Conservation (phyloP, 1,140 invertebrate species). For the Brachystomella parvula region DNA sequence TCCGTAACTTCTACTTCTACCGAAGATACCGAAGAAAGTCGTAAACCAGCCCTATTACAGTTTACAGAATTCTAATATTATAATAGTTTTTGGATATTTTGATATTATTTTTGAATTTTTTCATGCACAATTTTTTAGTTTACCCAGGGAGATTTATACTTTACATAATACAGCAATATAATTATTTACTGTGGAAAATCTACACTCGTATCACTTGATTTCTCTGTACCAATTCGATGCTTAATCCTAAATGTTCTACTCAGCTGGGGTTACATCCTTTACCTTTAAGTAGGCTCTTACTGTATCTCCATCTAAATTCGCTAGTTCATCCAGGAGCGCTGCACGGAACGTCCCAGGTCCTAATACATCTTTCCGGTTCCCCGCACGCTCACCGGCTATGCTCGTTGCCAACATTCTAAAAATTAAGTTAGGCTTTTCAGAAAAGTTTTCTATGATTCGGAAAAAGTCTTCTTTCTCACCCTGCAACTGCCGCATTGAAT, state of each 20-base stretch:
- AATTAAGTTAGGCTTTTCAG: neutral
- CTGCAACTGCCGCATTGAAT: conserved; percentile 3
- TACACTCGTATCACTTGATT: no score
- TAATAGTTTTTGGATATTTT: neutral
- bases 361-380: neutral
- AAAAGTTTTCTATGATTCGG: neutral
- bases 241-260: neutral
- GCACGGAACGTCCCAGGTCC: conserved; percentile 10
- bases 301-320: neutral
- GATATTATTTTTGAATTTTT: no score
- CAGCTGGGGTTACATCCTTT: neutral
- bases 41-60: no score
- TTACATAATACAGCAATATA: neutral
- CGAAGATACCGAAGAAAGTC: no score
- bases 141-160: neutral
- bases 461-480: neutral
- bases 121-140: neutral
- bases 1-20: no score
- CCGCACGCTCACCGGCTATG: conserved; percentile 5
- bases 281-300: neutral
- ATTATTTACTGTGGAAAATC: neutral
- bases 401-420: neutral
- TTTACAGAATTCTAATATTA: no score
- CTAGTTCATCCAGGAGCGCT: conserved; percentile 1
- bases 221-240: no score